Evolutionary conservation across 2,797 vertebrate genomes (phyloP).

Genomic region (Ptychobarbus kaznakovi): DNA sequence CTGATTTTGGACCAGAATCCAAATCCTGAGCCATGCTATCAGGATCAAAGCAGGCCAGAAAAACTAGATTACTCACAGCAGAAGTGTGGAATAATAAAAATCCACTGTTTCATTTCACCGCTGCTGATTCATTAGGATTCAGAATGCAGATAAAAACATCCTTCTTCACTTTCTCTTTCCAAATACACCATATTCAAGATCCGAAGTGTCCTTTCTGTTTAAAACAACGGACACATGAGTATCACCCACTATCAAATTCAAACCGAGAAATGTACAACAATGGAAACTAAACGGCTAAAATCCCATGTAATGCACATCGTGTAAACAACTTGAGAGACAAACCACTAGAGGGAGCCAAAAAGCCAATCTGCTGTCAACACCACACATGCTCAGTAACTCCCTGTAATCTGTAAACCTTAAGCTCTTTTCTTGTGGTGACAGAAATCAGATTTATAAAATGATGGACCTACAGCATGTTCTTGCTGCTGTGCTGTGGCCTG

Average conservation of each 20-base stretch:
- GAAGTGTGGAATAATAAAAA: neutral
- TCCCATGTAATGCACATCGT: neutral
- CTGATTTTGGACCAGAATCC: slow-evolving; percentile 35
- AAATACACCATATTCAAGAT: neutral
- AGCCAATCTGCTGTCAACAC: neutral
- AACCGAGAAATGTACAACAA: neutral
- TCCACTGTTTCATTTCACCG: neutral
- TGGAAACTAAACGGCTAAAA: neutral
- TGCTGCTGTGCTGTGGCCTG: slow-evolving; percentile 9
- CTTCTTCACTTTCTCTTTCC: neutral
- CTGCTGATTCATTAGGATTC: slow-evolving; percentile 5
- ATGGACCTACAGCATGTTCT: neutral
- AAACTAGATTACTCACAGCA: slow-evolving; percentile 18
- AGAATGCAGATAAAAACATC: neutral
- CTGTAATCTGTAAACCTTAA: neutral
- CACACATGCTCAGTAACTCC: neutral
- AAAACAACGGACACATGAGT: neutral
- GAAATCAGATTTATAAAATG: neutral
- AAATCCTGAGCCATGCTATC: neutral
- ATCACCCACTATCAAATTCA: neutral
- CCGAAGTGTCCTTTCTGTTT: neutral
- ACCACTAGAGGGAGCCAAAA: slow-evolving; percentile 12
- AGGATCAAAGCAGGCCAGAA: slow-evolving; percentile 15
- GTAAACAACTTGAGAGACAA: neutral
- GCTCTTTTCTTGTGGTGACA: neutral